Percentiles rank a stretch among this genome's conserved stretches.
These are phyloP conservation scores for Tribolium castaneum DNA, from an alignment of 1,140 invertebrate species.

Conservation along the genomic window DNA sequence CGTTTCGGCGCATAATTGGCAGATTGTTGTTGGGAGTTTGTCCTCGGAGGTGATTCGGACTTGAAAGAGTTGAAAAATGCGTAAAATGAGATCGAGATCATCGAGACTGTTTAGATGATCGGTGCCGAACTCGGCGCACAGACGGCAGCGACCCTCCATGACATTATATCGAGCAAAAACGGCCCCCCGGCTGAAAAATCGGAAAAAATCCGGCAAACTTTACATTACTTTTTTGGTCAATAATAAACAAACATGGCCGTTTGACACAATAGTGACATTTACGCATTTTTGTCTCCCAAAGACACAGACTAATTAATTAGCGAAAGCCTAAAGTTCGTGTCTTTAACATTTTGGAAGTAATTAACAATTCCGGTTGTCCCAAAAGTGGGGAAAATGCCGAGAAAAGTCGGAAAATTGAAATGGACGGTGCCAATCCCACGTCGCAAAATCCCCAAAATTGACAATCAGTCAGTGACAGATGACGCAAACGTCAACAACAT, in stretches of 20 bases:
- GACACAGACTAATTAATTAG: background rate
- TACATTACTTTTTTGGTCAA: conserved; percentile 28
- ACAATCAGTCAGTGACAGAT: background rate
- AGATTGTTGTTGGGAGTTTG: conserved; percentile 56
- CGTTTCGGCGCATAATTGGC: conserved; percentile 57
- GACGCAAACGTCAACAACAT: conserved; percentile 11
- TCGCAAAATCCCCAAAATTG: background rate
- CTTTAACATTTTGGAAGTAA: no score
- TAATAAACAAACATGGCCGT: conserved; percentile 38
- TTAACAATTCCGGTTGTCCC: background rate
- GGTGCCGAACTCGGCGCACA: conserved; percentile 64
- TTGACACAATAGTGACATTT: background rate
- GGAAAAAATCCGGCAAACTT: background rate
- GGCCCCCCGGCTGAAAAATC: background rate
- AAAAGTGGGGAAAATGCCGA: background rate
- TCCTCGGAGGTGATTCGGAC: conserved; percentile 57
- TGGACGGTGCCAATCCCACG: background rate
- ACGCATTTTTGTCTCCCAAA: background rate
- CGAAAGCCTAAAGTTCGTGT: no score
- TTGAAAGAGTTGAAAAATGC: conserved; percentile 58
- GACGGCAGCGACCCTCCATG: conserved; percentile 64
- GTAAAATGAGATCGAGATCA: conserved; percentile 51
- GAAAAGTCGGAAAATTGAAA: background rate
- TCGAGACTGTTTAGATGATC: conserved; percentile 54
- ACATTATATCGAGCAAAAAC: conserved; percentile 37